Conservation (phyloP, 2,113 vertebrate genomes). For the Todiramphus saurophagus region DNA sequence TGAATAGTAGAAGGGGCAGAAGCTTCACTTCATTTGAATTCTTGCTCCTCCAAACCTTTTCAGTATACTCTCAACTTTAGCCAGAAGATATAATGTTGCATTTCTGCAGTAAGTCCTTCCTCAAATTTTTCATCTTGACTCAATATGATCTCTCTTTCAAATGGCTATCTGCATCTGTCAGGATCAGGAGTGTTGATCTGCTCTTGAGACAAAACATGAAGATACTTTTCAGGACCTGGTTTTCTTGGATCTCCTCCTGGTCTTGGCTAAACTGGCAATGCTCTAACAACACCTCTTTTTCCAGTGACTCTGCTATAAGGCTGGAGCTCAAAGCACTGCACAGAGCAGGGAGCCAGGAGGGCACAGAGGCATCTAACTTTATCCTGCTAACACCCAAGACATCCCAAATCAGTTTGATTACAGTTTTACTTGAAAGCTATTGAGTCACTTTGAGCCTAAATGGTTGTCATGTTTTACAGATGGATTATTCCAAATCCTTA, state of each 20-base stretch:
- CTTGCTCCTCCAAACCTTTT: not conserved
- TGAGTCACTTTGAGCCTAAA: not conserved
- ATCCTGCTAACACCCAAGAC: not conserved
- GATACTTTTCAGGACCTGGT: not conserved
- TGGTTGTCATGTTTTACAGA: not conserved
- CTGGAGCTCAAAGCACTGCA: not conserved
- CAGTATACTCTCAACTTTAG: not conserved
- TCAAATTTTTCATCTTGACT: not conserved
- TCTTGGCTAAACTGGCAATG: not conserved
- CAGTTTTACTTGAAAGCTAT: not conserved
- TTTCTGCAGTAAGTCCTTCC: not conserved
- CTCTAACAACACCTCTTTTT: not conserved
- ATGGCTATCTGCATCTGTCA: constrained; percentile 5
- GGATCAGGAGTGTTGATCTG: not conserved
- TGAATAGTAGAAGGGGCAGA: constrained; percentile 21
- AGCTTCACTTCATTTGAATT: not conserved
- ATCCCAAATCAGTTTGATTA: not conserved
- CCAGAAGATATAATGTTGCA: not conserved
- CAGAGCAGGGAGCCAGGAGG: not conserved
- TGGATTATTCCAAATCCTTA: not conserved
- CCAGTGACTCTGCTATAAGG: not conserved
- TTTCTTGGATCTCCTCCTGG: not conserved
- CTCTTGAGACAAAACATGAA: not conserved
- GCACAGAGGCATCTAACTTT: not conserved
- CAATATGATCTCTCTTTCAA: not conserved